Conservation (phyloP, 2,888 invertebrate species). For the Linyphia triangularis region DNA sequence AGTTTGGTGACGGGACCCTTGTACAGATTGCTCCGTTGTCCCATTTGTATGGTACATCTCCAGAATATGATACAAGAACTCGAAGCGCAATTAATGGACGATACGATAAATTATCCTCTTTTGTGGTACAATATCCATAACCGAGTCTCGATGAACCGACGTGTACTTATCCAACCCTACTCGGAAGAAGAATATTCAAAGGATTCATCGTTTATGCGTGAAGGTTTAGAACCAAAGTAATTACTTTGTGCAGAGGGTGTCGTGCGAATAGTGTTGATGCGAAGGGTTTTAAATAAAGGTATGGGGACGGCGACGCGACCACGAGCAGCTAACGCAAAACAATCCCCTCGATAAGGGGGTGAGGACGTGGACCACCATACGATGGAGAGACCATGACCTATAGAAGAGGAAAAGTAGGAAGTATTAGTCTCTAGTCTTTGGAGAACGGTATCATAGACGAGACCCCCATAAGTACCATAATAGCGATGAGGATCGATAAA, state of each 20-base stretch:
- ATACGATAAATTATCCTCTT: background rate
- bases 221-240: background rate
- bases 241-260: background rate
- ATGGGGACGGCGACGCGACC: background rate
- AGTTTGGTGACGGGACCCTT: background rate
- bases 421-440: background rate
- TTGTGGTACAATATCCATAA: constrained; percentile 27
- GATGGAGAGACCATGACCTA: background rate
- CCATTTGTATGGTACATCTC: constrained; percentile 1
- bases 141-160: background rate
- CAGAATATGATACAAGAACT: background rate
- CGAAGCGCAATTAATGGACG: background rate
- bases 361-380: background rate
- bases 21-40: background rate
- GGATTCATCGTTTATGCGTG: constrained; percentile 4
- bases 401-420: background rate
- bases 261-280: background rate
- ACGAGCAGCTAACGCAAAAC: background rate
- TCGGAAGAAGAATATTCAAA: background rate
- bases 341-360: background rate
- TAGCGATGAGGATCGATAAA: background rate
- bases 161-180: background rate
- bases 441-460: background rate
- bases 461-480: constrained; percentile 2
- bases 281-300: background rate